These are phyloP conservation scores for Suncus etruscus DNA, from an alignment of 2,113 vertebrate species.

Conservation along the genomic window DNA sequence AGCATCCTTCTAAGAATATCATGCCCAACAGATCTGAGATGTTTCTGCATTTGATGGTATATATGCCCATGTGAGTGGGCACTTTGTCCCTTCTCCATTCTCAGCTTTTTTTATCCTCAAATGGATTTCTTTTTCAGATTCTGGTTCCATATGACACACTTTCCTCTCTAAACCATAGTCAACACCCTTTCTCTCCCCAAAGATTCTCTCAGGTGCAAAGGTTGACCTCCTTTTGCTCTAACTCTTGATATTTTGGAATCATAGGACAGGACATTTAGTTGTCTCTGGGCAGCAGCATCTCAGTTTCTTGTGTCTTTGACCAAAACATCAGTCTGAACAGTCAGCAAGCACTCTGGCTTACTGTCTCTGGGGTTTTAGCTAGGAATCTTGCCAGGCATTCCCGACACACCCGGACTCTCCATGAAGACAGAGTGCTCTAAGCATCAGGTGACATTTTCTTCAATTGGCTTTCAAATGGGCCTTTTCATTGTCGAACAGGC, in stretches of 20 bases:
- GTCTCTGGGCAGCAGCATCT: not conserved
- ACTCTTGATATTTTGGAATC: not conserved
- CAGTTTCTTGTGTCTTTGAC: not conserved
- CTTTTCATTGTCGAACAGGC: conserved; percentile 1
- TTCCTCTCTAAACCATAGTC: not conserved
- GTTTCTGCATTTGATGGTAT: too few relatives aligned
- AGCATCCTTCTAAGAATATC: not conserved
- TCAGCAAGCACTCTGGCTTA: not conserved
- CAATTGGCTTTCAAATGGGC: conserved; percentile 22
- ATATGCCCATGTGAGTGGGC: too few relatives aligned
- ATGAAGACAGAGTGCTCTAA: not conserved
- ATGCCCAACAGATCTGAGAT: not conserved
- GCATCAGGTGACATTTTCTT: conserved; percentile 44
- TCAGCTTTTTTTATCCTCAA: not conserved
- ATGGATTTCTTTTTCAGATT: not conserved
- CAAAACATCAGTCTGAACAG: not conserved
- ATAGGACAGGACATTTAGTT: not conserved
- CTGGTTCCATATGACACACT: rapidly evolving
- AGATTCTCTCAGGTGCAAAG: not conserved
- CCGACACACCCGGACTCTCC: not conserved
- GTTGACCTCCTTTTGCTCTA: not conserved
- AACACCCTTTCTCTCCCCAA: not conserved
- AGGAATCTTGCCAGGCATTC: not conserved
- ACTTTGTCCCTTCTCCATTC: not conserved
- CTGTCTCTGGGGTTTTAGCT: not conserved